Base-by-base conservation (phyloP, 53 echinoderm and acorn worm species). In the Apostichopus leukothele region DNA sequence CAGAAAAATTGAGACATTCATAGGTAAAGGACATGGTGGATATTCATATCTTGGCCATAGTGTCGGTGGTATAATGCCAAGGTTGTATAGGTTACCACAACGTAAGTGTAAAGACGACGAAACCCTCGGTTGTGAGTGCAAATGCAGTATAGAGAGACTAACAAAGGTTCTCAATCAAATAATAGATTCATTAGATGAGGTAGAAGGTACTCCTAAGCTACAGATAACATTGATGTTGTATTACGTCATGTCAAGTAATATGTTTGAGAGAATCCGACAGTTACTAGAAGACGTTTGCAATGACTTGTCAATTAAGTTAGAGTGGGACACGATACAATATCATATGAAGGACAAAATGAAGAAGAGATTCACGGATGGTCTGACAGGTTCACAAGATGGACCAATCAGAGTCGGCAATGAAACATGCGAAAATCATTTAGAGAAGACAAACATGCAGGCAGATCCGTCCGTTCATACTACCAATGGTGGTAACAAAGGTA, bases 291-390 rank as follows among this genome's bases (percentile, higher is more conserved):
- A 66, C 1, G 85, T 85, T 50, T 59, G 60, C 20, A 18, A 50
- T 4, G 67, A 63, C 10, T 51, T 85, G 14, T 61, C 27, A 3
- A 85, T 85, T 50, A 25, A 22, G 26, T 66, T 85, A 26, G 9
- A 12, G 26, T 85, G 85, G 85, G 67, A 85, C 27, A 85, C 85
- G 50, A 85, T 85, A 39, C 85, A 85, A 50, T 63, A 66, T 18
- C 85, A 66, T 25, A 51, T 51, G 63, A 67, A 16, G 5, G 67
- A 16, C 6, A 22, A 67, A 21, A 85, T 9, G 4, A 16, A 13
- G 7, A 50, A 23, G 14, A 67, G 4, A 13, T 85, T 85, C 50
- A 27, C 51, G 4, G 85, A 85, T 67, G 85, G 85, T 9, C 18
- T 85, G 5, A 85, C 7, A 57, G 57, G 57, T 10, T 9, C 8